Conservation (phyloP, 2,113 vertebrate species). For the Calidris pugnax region DNA sequence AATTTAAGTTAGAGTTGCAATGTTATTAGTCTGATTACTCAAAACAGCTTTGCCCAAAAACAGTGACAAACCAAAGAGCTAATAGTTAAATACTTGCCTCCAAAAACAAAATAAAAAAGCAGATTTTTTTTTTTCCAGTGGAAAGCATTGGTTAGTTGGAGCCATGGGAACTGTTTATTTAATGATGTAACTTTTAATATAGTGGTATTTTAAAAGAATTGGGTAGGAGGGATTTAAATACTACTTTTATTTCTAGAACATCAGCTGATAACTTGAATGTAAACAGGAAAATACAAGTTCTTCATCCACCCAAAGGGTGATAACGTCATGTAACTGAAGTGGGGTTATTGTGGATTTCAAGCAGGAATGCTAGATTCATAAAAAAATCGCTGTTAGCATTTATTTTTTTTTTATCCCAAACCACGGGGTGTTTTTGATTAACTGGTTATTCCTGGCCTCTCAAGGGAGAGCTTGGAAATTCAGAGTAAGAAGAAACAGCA, state of each 20-base stretch:
- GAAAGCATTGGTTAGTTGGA: not conserved
- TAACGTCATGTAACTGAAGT: not conserved
- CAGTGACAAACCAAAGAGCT: not conserved
- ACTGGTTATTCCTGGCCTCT: slow-evolving; percentile 41
- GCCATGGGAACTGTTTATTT: not conserved
- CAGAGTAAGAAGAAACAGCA: not conserved
- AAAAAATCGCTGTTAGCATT: not conserved
- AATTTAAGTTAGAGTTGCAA: not conserved
- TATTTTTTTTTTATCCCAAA: not conserved
- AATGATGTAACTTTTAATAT: not conserved
- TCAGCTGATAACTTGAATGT: not conserved
- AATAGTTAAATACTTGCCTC: not conserved
- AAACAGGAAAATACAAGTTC: not conserved
- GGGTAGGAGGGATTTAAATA: not conserved
- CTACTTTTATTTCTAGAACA: not conserved
- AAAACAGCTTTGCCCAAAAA: not conserved
- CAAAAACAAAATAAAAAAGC: not conserved
- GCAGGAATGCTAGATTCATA: not conserved
- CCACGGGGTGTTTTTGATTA: slow-evolving; percentile 55
- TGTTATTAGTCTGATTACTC: not conserved
- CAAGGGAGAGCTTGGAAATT: slow-evolving; percentile 17
- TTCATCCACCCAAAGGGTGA: not conserved
- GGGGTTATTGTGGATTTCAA: not conserved
- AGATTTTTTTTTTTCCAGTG: not conserved
- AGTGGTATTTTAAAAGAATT: not conserved